Evolutionary conservation across 2,113 vertebrate genomes (phyloP).

Genomic region (Tyto alba): DNA sequence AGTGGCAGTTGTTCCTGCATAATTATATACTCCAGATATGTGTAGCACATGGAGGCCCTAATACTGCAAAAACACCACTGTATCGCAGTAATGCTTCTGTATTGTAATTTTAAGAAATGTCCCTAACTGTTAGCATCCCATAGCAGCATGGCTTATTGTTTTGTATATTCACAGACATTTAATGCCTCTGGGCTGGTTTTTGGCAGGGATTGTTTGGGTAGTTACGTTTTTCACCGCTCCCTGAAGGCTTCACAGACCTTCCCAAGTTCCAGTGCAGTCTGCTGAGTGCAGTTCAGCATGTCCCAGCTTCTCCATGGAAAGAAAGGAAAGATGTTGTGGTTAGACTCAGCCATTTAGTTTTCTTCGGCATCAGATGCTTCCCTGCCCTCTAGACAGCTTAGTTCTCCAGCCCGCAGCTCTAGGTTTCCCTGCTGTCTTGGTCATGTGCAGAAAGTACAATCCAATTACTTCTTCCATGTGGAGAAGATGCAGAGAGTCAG

Average conservation of each 20-base stretch:
- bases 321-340: not conserved
- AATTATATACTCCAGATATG: not conserved
- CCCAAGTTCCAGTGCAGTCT: not conserved
- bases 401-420: not conserved
- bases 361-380: not conserved
- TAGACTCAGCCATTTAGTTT: not conserved
- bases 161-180: not conserved
- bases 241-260: not conserved
- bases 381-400: not conserved
- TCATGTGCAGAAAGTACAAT: not conserved
- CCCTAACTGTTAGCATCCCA: not conserved
- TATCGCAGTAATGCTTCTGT: not conserved
- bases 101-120: not conserved
- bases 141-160: not conserved
- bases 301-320: not conserved
- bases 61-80: not conserved
- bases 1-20: not conserved
- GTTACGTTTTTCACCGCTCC: not conserved
- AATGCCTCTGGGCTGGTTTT: not conserved
- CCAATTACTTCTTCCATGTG: slow-evolving; percentile 42
- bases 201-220: not conserved
- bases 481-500: slow-evolving; percentile 37
- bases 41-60: not conserved
- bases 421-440: not conserved
- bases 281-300: not conserved